Conservation (phyloP, 2,113 vertebrate genomes). For the Passerina amoena region DNA sequence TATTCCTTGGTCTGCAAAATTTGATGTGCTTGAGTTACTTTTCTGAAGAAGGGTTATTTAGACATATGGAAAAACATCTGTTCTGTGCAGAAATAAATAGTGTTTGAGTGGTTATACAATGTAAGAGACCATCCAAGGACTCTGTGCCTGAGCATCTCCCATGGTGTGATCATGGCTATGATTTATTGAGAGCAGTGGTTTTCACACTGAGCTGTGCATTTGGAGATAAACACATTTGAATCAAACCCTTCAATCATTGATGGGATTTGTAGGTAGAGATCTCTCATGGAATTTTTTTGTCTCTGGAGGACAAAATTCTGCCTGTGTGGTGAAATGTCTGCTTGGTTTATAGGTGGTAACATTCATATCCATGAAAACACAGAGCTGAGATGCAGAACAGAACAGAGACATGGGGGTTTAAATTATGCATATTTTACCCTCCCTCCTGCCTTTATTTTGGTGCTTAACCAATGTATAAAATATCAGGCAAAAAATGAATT, state of each 20-base stretch:
- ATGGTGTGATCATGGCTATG: background rate
- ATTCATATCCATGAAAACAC: background rate
- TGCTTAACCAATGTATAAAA: slow-evolving; percentile 20
- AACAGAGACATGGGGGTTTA: background rate
- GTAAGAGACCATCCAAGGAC: slow-evolving; percentile 3
- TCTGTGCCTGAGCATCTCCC: background rate
- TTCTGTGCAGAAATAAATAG: slow-evolving; percentile 3
- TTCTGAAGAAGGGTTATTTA: slow-evolving; percentile 34
- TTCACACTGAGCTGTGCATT: background rate
- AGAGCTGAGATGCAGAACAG: background rate
- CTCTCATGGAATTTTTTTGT: background rate
- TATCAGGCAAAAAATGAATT: slow-evolving; percentile 26
- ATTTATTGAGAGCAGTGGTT: background rate
- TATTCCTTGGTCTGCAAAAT: slow-evolving; percentile 22
- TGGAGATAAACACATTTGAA: background rate
- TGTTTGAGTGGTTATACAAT: background rate
- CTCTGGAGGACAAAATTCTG: background rate
- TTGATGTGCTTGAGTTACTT: background rate
- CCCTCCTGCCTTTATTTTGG: background rate
- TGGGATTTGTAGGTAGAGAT: background rate
- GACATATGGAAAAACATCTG: slow-evolving; percentile 60
- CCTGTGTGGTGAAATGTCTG: background rate
- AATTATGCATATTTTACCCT: slow-evolving; percentile 11
- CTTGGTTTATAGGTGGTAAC: background rate
- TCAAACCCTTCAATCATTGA: background rate